Evolutionary conservation across 2,113 vertebrate genomes (phyloP).

Genomic region (Narcine bancroftii): DNA sequence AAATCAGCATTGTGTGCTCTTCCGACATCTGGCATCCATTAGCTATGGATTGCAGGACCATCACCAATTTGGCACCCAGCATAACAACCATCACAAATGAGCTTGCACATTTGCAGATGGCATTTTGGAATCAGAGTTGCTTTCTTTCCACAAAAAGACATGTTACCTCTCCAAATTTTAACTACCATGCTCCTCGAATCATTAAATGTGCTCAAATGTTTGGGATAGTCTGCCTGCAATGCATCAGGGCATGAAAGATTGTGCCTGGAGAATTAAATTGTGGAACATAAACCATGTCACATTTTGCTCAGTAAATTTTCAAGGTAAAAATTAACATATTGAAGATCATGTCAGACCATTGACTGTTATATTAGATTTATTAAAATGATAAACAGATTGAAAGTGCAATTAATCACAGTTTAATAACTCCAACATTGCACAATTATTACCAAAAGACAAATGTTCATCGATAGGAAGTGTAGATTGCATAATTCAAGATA

Average conservation of each 20-base stretch:
- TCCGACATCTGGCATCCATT: too few relatives aligned
- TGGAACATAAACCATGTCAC: not conserved
- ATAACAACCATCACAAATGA: too few relatives aligned
- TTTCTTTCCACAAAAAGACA: too few relatives aligned
- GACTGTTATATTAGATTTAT: not conserved
- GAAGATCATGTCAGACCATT: not conserved
- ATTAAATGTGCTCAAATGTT: not conserved
- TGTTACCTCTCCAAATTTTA: too few relatives aligned
- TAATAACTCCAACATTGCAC: not conserved
- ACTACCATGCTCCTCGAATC: not conserved
- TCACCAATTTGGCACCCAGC: too few relatives aligned
- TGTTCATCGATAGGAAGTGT: not conserved
- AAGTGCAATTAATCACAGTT: not conserved
- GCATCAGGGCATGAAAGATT: not conserved
- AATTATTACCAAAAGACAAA: not conserved
- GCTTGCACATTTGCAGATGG: too few relatives aligned
- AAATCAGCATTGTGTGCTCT: too few relatives aligned
- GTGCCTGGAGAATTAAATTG: not conserved
- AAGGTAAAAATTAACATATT: not conserved
- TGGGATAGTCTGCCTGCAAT: too few relatives aligned
- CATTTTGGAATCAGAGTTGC: too few relatives aligned
- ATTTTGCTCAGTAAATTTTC: slow-evolving; percentile 23
- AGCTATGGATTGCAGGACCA: too few relatives aligned
- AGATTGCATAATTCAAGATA: not conserved
- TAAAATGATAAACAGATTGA: slow-evolving; percentile 20